phyloP scores from a whole-genome alignment of 2,888 invertebrate species.

The Sarcophaga variegata region DNA sequence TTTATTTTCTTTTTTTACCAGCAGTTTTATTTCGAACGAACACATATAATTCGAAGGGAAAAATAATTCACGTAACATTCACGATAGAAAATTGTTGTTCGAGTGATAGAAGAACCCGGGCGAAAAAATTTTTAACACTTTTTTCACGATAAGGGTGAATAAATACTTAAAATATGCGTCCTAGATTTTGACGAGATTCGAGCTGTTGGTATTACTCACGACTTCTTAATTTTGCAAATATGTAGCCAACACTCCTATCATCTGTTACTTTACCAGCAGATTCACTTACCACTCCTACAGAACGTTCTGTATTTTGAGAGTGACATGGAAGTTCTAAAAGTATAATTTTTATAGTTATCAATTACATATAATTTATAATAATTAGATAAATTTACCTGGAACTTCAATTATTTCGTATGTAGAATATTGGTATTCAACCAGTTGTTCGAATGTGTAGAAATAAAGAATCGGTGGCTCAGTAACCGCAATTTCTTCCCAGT shows the following conservation, averaged over 20 bases:
- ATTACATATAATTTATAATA: too few species aligned
- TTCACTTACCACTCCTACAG: conserved; percentile 36
- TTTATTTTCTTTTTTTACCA: too few species aligned
- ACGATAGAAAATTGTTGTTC: too few species aligned
- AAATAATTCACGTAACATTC: too few species aligned
- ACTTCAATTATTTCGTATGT: conserved; percentile 2
- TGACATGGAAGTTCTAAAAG: conserved; percentile 7
- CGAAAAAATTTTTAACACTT: too few species aligned
- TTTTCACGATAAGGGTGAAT: too few species aligned
- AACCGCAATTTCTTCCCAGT: too few species aligned
- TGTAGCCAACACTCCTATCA: conserved; percentile 16
- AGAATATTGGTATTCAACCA: conserved; percentile 15
- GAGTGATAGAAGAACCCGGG: too few species aligned
- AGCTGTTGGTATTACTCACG: conserved; percentile 14
- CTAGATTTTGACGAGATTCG: not conserved
- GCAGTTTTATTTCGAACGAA: too few species aligned
- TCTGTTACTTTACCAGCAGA: conserved; percentile 23
- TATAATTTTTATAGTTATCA: not conserved
- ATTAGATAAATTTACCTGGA: conserved; percentile 16
- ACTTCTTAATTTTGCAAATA: conserved; percentile 29
- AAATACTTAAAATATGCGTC: not conserved
- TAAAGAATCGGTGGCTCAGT: too few species aligned
- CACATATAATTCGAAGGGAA: too few species aligned
- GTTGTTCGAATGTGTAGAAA: too few species aligned
- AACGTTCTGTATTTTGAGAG: conserved; percentile 3